phyloP scores from a whole-genome alignment of 2,888 invertebrate genomes.

The Lycocerus yunnanus region DNA sequence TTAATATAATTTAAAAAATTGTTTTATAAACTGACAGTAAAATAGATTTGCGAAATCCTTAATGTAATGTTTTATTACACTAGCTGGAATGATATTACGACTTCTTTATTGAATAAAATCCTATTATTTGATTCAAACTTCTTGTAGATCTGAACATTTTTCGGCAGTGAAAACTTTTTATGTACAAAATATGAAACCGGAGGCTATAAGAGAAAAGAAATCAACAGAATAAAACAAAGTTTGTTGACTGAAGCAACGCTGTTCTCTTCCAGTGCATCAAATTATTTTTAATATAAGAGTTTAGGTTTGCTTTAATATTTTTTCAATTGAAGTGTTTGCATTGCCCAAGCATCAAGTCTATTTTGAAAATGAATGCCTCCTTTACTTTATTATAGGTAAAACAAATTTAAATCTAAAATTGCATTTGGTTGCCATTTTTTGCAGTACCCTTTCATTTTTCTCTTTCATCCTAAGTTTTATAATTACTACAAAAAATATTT shows the following conservation, averaged over 20 bases:
- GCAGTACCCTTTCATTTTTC: neutral
- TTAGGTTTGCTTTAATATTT: constrained; percentile 23
- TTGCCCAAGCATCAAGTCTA: constrained; percentile 11
- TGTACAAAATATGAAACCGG: constrained; percentile 25
- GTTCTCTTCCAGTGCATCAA: constrained; percentile 17
- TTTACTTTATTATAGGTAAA: constrained; percentile 4
- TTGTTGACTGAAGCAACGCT: constrained; percentile 27
- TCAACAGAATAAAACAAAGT: constrained; percentile 29
- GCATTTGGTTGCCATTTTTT: neutral
- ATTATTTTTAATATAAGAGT: constrained; percentile 29
- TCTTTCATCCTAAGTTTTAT: neutral
- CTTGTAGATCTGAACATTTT: constrained; percentile 12
- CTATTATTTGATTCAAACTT: constrained; percentile 15
- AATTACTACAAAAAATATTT: neutral
- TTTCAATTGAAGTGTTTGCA: constrained; percentile 22
- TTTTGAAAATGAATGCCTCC: constrained; percentile 14
- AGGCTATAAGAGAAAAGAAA: constrained; percentile 21
- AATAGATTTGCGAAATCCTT: constrained; percentile 25
- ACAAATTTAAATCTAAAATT: neutral
- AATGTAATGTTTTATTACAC: constrained; percentile 27
- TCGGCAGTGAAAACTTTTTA: constrained; percentile 24
- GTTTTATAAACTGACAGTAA: constrained; percentile 28
- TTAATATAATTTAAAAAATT: neutral
- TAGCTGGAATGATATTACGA: constrained; percentile 17
- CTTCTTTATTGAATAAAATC: constrained; percentile 27